Conservation (phyloP, 2,113 vertebrate species). For the Stictonetta naevosa region DNA sequence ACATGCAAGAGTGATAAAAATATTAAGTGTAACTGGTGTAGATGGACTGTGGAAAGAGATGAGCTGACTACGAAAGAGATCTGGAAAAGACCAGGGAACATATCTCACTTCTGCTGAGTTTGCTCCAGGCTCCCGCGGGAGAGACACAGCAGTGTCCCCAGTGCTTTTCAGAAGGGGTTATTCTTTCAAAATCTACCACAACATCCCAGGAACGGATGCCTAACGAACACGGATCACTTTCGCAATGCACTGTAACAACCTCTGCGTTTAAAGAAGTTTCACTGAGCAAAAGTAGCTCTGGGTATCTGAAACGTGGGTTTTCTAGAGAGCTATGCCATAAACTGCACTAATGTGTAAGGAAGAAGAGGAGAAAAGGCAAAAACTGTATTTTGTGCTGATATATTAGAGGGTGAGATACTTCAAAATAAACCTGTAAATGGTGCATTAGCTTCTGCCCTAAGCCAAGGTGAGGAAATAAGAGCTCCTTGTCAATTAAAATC, state of each 20-base stretch:
- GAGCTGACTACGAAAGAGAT: background rate
- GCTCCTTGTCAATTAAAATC: background rate
- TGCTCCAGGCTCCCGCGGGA: background rate
- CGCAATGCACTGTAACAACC: fast-evolving
- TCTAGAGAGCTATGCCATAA: background rate
- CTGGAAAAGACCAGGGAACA: background rate
- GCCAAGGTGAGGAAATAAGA: background rate
- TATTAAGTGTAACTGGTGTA: background rate
- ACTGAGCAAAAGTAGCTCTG: background rate
- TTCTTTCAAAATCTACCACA: background rate
- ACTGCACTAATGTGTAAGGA: background rate
- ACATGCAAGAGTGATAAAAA: background rate
- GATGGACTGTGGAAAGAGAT: background rate
- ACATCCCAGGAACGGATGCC: background rate
- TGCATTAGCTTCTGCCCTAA: background rate
- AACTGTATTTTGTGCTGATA: background rate
- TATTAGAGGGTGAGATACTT: background rate
- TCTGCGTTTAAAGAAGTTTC: background rate
- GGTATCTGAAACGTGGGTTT: background rate
- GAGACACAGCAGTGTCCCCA: background rate
- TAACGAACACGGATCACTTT: background rate
- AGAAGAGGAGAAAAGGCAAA: background rate
- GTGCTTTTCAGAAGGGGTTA: background rate
- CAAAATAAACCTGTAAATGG: background rate
- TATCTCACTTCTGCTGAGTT: background rate